Percentiles rank a stretch among this genome's conserved stretches.
Conservation (phyloP, 2,113 vertebrate species). For the Mugil cephalus region DNA sequence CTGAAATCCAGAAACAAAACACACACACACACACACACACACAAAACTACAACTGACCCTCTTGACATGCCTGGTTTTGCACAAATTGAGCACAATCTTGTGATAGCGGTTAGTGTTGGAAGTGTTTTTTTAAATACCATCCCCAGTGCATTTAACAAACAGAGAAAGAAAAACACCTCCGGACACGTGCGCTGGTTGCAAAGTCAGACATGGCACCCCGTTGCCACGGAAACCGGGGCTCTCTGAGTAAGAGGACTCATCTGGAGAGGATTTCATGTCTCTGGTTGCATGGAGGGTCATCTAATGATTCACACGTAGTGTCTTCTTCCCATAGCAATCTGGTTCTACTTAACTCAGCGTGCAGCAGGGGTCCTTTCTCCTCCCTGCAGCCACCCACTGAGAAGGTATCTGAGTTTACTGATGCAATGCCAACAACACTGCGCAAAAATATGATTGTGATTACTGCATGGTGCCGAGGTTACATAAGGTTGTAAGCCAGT, state of each 20-base stretch:
- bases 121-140: background rate
- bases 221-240: constrained; percentile 48
- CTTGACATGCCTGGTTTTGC: background rate
- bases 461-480: constrained; percentile 44
- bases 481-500: constrained; percentile 61
- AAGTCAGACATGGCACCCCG: constrained; percentile 17
- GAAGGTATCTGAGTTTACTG: constrained; percentile 45
- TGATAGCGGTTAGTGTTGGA: background rate
- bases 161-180: constrained; percentile 10
- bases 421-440: constrained; percentile 36
- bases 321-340: constrained; percentile 43
- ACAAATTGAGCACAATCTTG: background rate
- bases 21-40: too few relatives aligned
- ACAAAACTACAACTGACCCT: too few relatives aligned
- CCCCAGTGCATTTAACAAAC: background rate
- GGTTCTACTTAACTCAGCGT: constrained; percentile 37
- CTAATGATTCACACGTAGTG: constrained; percentile 50
- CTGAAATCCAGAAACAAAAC: too few relatives aligned
- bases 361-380: constrained; percentile 42
- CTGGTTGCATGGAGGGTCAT: constrained; percentile 36
- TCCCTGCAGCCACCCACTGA: constrained; percentile 32
- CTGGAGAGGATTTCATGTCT: constrained; percentile 61
- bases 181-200: constrained; percentile 12
- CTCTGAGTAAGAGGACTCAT: constrained; percentile 29
- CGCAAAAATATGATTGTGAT: constrained; percentile 62